Evolutionary conservation across 2,797 vertebrate species (phyloP), one percentile per base, ranked within the genome.

Genomic region (Brachyalestes nurse): DNA sequence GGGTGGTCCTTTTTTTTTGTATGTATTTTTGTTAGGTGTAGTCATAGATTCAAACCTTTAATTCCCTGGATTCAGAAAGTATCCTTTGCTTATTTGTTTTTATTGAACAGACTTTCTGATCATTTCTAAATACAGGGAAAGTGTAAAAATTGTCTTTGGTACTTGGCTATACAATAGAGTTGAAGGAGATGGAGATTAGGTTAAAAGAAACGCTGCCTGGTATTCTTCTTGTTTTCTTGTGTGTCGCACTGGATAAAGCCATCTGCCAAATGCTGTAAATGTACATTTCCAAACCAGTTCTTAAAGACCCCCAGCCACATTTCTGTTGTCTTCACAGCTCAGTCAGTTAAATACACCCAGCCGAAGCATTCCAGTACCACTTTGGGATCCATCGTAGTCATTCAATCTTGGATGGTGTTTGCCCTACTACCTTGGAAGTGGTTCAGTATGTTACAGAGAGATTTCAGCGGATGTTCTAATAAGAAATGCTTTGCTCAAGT

Each of bases 381-480:
- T 47, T 4, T 67, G 38, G 40, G 40, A 23, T n/a, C 38, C 12
- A 13, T 51, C 1, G 12, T 5, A 16, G 25, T 28, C 60, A 28
- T 16, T 38, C 14, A 38, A 14, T 40, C 17, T 10, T n/a, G 28
- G 34, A 17, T 42, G 28, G 28, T 38, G 5, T 34, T 64, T 34
- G 17, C 17, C 38, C 16, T 65, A 19, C 7, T n/a, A 7, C 17
- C 8, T 65, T 40, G 8, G 8, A 19, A 40, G 9, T n/a, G 34
- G 21, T 71, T 64, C 25, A 62, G 61, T 77, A 51, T 58, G 3
- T 75, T 53, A 45, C 17, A 34, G 21, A 25, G 21, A 49, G 62
- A 38, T 51, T 62, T 72, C n/a, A 60, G 40, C 42, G 6, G 61
- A 45, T 64, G 25, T 78, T 34, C 40, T 66, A 40, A 58, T 72